Evolutionary conservation across 1,140 invertebrate species (phyloP).

Genomic region (Xylocopa sonorina): DNA sequence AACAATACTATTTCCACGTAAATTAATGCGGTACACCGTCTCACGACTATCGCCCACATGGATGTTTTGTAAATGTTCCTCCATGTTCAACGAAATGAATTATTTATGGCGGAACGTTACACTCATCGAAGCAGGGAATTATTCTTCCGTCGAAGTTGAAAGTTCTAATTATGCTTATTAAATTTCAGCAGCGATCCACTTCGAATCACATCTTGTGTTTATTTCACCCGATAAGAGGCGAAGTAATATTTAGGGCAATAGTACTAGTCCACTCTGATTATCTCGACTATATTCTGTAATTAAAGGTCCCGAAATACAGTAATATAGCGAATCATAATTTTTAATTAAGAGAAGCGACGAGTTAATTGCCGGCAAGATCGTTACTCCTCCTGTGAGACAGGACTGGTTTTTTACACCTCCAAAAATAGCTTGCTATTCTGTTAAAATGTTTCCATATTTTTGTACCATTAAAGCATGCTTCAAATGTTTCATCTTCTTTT

Average conservation of each 20-base stretch:
- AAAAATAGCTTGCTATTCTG: background rate
- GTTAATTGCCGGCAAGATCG: background rate
- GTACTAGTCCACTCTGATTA: no score
- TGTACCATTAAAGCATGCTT: background rate
- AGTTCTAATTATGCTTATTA: slow-evolving; percentile 3
- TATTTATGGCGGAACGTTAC: slow-evolving; percentile 7
- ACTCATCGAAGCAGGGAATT: slow-evolving; percentile 11
- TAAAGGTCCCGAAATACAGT: background rate
- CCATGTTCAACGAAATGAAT: slow-evolving; percentile 1
- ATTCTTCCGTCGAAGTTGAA: background rate
- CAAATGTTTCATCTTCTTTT: background rate
- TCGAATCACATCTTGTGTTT: background rate
- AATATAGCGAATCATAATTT: background rate
- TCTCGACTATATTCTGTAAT: background rate
- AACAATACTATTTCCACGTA: background rate
- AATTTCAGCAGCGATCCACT: background rate
- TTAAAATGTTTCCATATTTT: background rate
- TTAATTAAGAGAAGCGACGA: background rate
- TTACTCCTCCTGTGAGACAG: background rate
- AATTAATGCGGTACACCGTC: background rate
- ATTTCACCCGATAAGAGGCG: no score
- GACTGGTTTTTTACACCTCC: background rate
- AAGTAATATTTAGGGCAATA: no score
- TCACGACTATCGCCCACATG: background rate
- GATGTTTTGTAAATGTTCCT: background rate